These are phyloP conservation scores for Stenodema calcarata DNA, from an alignment of 2,888 invertebrate genomes.

Conservation along the genomic window DNA sequence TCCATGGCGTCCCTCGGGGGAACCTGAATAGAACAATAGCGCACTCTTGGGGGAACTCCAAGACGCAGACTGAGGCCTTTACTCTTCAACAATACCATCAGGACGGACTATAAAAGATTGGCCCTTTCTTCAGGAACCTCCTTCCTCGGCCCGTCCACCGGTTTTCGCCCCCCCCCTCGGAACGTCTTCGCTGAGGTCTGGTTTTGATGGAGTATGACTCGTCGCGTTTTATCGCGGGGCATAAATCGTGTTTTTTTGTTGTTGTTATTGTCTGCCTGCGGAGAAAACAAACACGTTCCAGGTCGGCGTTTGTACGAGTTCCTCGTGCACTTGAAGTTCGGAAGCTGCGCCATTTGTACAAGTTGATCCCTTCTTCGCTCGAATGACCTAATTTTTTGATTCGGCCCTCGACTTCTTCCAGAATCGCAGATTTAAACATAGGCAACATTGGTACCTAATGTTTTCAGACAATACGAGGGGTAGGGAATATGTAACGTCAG, in stretches of 20 bases:
- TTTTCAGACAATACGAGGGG: too few species aligned
- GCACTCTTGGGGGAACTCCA: constrained; percentile 1
- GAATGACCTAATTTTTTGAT: too few species aligned
- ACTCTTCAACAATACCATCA: background rate
- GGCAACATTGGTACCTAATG: too few species aligned
- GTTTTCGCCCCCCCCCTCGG: background rate
- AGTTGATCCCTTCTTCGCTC: too few species aligned
- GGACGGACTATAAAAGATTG: constrained; percentile 13
- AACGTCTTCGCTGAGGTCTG: background rate
- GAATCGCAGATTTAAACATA: too few species aligned
- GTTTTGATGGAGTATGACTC: background rate
- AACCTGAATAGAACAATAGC: constrained; percentile 35
- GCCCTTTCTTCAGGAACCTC: constrained; percentile 15
- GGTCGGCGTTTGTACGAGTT: too few species aligned
- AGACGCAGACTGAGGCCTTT: background rate
- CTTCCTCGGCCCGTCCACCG: background rate
- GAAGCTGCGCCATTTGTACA: too few species aligned
- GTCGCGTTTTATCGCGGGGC: background rate
- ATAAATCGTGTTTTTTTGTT: background rate
- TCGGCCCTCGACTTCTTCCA: too few species aligned
- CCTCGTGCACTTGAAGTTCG: too few species aligned
- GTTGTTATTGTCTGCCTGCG: background rate
- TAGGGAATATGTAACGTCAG: too few species aligned
- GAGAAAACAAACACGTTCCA: background rate
- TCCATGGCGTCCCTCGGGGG: background rate